Percentiles rank a stretch among this genome's conserved stretches.
Evolutionary conservation across 2,797 vertebrate species (phyloP).

Genomic region (Glossophaga mutica): DNA sequence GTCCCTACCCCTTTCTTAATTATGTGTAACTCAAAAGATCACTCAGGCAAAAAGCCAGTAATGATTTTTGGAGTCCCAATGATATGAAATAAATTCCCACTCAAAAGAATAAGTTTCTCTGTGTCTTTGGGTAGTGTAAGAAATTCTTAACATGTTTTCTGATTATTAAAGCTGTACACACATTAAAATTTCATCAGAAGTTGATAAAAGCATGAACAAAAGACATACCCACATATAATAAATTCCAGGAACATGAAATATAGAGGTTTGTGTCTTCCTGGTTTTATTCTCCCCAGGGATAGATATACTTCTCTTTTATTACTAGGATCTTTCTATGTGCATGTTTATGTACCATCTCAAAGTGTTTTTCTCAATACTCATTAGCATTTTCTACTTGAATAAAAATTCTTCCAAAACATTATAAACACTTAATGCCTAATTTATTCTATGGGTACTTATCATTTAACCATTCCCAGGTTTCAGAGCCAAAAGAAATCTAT

Average conservation of each 20-base stretch:
- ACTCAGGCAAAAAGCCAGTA: constrained; percentile 52
- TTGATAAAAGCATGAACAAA: background rate
- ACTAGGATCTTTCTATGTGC: background rate
- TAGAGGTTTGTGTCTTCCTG: background rate
- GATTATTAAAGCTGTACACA: background rate
- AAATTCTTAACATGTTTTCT: background rate
- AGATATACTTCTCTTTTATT: background rate
- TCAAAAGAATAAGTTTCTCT: constrained; percentile 5
- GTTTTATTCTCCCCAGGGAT: background rate
- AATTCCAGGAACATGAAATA: background rate
- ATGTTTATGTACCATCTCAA: background rate
- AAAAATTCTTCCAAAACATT: background rate
- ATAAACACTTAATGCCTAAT: background rate
- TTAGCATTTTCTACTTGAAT: background rate
- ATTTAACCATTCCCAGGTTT: background rate
- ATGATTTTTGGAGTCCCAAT: constrained; percentile 39
- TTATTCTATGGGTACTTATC: background rate
- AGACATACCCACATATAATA: background rate
- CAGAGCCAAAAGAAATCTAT: background rate
- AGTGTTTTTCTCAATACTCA: background rate
- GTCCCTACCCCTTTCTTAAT: constrained; percentile 61
- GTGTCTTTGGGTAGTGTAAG: background rate
- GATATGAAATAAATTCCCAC: constrained; percentile 72
- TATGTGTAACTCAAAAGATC: constrained; percentile 27
- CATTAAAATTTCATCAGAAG: background rate